phyloP scores from a whole-genome alignment of 2,888 invertebrate species.

The Amphipyra tragopoginis region DNA sequence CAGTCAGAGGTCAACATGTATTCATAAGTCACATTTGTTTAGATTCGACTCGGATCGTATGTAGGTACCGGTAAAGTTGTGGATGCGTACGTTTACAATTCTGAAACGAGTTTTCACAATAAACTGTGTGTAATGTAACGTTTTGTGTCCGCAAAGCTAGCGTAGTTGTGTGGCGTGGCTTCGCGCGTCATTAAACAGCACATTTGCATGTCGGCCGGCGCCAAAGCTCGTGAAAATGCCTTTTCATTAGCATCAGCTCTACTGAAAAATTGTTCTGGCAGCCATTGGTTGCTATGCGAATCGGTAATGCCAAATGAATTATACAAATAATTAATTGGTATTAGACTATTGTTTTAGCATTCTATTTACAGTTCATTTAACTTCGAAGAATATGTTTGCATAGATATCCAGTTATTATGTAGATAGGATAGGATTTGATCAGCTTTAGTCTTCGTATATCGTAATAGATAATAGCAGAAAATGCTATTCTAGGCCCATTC shows the following conservation, averaged over 20 bases:
- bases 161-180: conserved; percentile 76
- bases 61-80: conserved; percentile 31
- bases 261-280: conserved; percentile 85
- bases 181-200: conserved; percentile 84
- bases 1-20: conserved; percentile 38
- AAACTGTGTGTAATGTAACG: conserved; percentile 64
- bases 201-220: conserved; percentile 87
- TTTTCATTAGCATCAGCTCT: conserved; percentile 87
- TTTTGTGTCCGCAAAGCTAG: conserved; percentile 60
- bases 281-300: conserved; percentile 67
- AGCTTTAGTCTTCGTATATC: no score
- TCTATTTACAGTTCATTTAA: conserved; percentile 23
- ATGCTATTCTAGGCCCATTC: no score
- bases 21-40: conserved; percentile 32
- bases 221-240: conserved; percentile 89
- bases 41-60: conserved; percentile 39
- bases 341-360: conserved; percentile 31
- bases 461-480: no score
- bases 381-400: background rate
- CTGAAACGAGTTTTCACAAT: conserved; percentile 50
- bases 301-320: conserved; percentile 58
- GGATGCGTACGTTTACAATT: conserved; percentile 35
- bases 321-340: conserved; percentile 40
- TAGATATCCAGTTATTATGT: no score
- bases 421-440: no score